Percentiles rank a stretch among this genome's conserved stretches.
Evolutionary conservation across 2,888 invertebrate genomes (phyloP).

Genomic region (Drosophila neonasuta): DNA sequence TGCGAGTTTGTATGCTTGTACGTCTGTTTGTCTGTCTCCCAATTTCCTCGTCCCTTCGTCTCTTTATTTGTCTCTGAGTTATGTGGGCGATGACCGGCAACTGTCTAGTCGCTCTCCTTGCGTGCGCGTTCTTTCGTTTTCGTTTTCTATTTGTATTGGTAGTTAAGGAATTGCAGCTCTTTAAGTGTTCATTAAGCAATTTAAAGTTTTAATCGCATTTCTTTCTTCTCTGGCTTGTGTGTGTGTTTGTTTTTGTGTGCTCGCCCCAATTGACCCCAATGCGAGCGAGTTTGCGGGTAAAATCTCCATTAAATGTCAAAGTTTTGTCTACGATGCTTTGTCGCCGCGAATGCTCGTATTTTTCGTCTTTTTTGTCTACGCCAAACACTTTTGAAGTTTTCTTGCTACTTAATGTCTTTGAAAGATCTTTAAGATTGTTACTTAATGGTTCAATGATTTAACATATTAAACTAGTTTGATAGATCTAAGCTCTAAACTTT

Average conservation of each 20-base stretch:
- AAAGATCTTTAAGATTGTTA: neutral
- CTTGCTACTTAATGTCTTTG: neutral
- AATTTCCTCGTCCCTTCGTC: constrained; percentile 15
- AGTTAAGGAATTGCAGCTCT: constrained; percentile 53
- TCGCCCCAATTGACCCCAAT: constrained; percentile 13
- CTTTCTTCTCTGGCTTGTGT: constrained; percentile 25
- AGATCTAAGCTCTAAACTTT: neutral
- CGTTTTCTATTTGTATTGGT: constrained; percentile 47
- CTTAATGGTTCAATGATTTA: neutral
- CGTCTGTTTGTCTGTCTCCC: constrained; percentile 13
- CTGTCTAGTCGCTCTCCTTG: constrained; percentile 50
- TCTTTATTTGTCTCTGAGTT: constrained; percentile 52
- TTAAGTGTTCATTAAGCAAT: constrained; percentile 75
- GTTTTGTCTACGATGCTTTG: constrained; percentile 23
- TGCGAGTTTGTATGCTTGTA: constrained; percentile 24
- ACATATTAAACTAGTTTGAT: neutral
- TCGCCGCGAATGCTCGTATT: neutral
- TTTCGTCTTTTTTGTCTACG: constrained; percentile 11
- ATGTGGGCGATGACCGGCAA: constrained; percentile 67
- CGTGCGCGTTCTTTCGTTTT: neutral
- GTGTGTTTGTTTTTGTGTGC: too few relatives aligned
- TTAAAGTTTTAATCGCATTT: constrained; percentile 67
- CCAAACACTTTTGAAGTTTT: constrained; percentile 4
- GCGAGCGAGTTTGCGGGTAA: constrained; percentile 3
- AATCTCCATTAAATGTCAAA: constrained; percentile 31